These are phyloP conservation scores for Melierax canorus DNA, from an alignment of 2,113 vertebrate species.

Conservation along the genomic window DNA sequence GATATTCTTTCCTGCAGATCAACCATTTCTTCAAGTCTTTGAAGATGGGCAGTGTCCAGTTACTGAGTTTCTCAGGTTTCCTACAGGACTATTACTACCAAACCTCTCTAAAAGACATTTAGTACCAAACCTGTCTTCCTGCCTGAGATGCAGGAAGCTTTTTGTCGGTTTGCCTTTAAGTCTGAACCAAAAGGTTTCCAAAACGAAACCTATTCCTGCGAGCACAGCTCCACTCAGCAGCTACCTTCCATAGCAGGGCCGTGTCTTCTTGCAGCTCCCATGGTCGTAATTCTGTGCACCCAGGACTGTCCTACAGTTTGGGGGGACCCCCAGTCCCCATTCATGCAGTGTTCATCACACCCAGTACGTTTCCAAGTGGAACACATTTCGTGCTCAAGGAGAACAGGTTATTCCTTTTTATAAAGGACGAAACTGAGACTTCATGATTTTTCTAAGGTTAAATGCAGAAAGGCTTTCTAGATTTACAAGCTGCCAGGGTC, in stretches of 20 bases:
- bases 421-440: not conserved
- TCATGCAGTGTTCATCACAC: rapidly evolving
- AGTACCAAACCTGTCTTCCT: not conserved
- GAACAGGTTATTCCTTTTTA: not conserved
- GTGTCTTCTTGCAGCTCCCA: not conserved
- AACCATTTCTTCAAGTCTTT: not conserved
- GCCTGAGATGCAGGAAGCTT: not conserved
- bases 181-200: not conserved
- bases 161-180: not conserved
- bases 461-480: not conserved
- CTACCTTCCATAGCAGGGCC: not conserved
- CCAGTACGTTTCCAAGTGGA: not conserved
- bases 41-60: not conserved
- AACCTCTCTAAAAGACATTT: not conserved
- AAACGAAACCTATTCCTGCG: not conserved
- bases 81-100: not conserved
- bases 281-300: not conserved
- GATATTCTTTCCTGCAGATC: not conserved
- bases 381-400: not conserved
- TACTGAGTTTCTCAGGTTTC: not conserved
- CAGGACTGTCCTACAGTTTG: rapidly evolving
- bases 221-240: not conserved
- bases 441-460: not conserved
- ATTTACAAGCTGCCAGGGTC: not conserved
- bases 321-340: rapidly evolving